Conservation (phyloP, 2,797 vertebrate genomes). For the Naso thynnoides region DNA sequence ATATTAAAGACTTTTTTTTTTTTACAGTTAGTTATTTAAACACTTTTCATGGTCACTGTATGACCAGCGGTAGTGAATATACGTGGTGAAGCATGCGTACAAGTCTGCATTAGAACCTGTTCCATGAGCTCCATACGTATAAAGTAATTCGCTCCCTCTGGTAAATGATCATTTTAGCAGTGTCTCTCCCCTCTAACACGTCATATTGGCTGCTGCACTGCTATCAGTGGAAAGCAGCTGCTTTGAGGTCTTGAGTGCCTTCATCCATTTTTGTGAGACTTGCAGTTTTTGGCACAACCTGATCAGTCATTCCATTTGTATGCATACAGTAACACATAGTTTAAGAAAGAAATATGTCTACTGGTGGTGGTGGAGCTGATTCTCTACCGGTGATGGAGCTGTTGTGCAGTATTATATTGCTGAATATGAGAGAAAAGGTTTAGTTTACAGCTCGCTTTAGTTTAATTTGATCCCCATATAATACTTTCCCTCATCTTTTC, state of each 20-base stretch:
- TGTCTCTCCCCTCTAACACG: slow-evolving; percentile 1
- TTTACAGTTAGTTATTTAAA: too few relatives aligned
- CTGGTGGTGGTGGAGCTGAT: too few relatives aligned
- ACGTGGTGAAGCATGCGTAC: not conserved
- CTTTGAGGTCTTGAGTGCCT: slow-evolving; percentile 20
- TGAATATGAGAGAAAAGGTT: slow-evolving; percentile 7
- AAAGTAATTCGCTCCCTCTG: slow-evolving; percentile 24
- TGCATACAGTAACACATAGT: slow-evolving; percentile 17
- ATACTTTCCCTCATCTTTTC: slow-evolving; percentile 6
- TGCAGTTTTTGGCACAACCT: slow-evolving; percentile 44
- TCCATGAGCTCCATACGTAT: slow-evolving; percentile 20
- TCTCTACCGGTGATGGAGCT: slow-evolving; percentile 8
- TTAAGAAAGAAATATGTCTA: slow-evolving; percentile 16
- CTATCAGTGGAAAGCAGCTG: slow-evolving; percentile 63
- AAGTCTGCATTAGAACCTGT: not conserved
- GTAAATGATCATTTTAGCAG: slow-evolving; percentile 43
- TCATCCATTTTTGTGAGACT: slow-evolving; percentile 56
- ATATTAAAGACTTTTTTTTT: not conserved
- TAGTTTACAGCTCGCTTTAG: slow-evolving; percentile 14
- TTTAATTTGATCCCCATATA: slow-evolving; percentile 17
- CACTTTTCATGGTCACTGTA: not conserved
- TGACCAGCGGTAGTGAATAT: not conserved
- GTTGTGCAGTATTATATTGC: slow-evolving; percentile 10
- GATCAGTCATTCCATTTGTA: slow-evolving; percentile 42
- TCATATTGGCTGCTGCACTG: slow-evolving; percentile 28